Base-by-base conservation (phyloP, 2,113 vertebrate species). In the Seriola dumerili region DNA sequence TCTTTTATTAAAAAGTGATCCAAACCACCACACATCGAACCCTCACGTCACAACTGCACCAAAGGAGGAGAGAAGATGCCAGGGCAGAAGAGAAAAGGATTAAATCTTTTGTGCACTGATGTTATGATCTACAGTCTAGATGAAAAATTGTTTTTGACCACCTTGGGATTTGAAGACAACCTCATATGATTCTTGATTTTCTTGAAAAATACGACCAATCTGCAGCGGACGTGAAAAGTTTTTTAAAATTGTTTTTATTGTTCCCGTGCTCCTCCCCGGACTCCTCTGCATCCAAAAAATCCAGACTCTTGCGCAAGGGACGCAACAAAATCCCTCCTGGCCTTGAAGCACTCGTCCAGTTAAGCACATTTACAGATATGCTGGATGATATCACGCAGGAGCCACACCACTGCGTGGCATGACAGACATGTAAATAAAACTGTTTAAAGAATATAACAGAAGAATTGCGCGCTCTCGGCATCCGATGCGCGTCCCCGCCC, bases 391-490 rank as follows among this genome's bases (percentile, higher is more conserved):
- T 46, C 74, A 67, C 0, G 1, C 70, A 29, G n/a, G 23, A 80
- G 36, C 72, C 10, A 38, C 52, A 46, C 0, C 19, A 13, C 4
- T 36, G 34, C 34, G 8, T 66, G 34, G 40, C 38, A 80, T 8
- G 10, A 57, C 8, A 17, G 64, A 0, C 69, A 76, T 87, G 72
- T 86, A 74, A 90, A 86, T 67, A 40, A 82, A 90, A 76, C 61
- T 38, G 78, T 86, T 86, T 68, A 64, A 83, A 86, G 36, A 55
- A 76, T 73, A 84, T 65, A 82, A 80, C 70, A 72, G 65, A 90
- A 70, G 75, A 78, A 68, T 78, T 84, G 95, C 94, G 95, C 95
- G 95, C 85, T 91, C 93, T 91, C 93, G 92, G 85, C 86, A 83
- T 70, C 83, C 73, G 76, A 88, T 91, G 95, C 93, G 93, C 94